Conservation (phyloP, 1,140 invertebrate genomes). For the Mercenaria mercenaria region DNA sequence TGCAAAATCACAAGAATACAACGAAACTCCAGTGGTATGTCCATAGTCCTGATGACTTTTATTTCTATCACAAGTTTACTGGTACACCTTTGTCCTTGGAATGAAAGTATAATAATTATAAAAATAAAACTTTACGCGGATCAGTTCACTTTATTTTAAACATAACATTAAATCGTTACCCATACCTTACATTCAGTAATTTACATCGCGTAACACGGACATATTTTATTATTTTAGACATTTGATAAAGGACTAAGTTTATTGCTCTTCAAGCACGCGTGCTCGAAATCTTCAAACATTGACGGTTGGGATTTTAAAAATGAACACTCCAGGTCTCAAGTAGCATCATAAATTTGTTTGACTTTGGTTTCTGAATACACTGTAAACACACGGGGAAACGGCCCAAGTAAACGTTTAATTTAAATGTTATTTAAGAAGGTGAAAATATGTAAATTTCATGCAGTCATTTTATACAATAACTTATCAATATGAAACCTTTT, state of each 20-base stretch:
- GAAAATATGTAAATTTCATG: not conserved
- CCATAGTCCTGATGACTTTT: too few relatives aligned
- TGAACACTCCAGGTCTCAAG: slow-evolving; percentile 43
- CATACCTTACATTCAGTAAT: slow-evolving; percentile 15
- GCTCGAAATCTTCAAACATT: not conserved
- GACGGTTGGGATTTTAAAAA: not conserved
- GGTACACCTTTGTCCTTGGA: too few relatives aligned
- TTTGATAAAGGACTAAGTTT: not conserved
- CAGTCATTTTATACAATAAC: too few relatives aligned
- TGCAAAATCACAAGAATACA: too few relatives aligned
- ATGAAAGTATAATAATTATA: not conserved
- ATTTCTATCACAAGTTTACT: too few relatives aligned
- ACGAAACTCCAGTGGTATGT: too few relatives aligned
- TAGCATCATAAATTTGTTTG: slow-evolving; percentile 39
- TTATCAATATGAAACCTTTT: too few relatives aligned
- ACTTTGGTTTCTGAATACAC: slow-evolving; percentile 25
- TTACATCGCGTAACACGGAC: slow-evolving; percentile 26
- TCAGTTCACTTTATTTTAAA: not conserved
- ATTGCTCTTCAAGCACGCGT: slow-evolving; percentile 1
- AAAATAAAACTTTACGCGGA: not conserved
- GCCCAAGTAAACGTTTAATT: too few relatives aligned
- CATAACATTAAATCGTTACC: not conserved
- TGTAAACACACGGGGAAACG: too few relatives aligned
- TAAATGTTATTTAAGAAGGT: not conserved
- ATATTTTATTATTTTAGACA: slow-evolving; percentile 15